Base-by-base conservation (phyloP, 2,888 invertebrate species). In the Melikaiella ostensackeni region DNA sequence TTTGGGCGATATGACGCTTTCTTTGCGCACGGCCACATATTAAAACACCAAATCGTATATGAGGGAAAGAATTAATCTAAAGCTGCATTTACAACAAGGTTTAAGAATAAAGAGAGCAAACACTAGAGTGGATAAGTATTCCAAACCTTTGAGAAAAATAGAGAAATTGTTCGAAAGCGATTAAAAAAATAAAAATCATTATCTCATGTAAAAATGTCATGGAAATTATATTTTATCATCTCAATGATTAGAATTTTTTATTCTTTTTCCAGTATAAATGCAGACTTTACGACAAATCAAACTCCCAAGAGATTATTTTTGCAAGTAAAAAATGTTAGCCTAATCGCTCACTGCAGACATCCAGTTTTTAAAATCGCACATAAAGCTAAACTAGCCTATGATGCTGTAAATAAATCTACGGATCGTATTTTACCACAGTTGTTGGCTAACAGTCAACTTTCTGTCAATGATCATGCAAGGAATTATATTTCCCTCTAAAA, bases 331-430 rank as follows among this genome's bases (percentile, higher is more conserved):
- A 66, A 66, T 38, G 27, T 24, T 66, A 66, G 24, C 27, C 42
- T 42, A 64, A 64, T 50, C 24, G 42, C 21, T 66, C 27, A 46
- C 16, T 42, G 66, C 42, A 66, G 8, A 46, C 16, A 64, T 66
- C 19, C 24, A 27, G 50, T 42, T 66, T 46, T 42, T 16, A 46
- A 19, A 27, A 66, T 46, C 42, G 30, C 30, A 66, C 46, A 66
- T 66, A 42, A 66, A 27, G 27, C 66, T 66, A 66, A 66, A 38
- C 27, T 66, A 66, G 8, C 19, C 42, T 66, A 46, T 30, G 38
- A 46, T 46, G 27, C 66, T 66, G 66, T 66, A 46, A 66, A 66
- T 66, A 46, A 66, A 27, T 27, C 42, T 66, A 66, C 46, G 42
- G 27, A 46, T 27, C 24, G 27, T 66, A 46, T 66, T 46, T 66